Base-by-base conservation (phyloP, 1,140 invertebrate species). In the Aphis gossypii region DNA sequence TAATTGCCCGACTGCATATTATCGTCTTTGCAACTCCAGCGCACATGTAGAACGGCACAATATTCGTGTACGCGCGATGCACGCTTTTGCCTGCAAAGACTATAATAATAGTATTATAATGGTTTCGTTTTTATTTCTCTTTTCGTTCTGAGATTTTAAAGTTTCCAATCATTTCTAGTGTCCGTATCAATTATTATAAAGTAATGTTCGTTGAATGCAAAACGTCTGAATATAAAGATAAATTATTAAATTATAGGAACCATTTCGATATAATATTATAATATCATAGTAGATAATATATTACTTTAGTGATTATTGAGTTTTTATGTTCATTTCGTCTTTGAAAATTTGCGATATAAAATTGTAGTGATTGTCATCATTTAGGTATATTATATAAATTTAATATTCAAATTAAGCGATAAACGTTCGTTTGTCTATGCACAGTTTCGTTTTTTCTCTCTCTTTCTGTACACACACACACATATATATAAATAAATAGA, bases 21-120 rank as follows among this genome's bases (percentile, higher is more conserved):
- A 68, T 68, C 48, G 54, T 48, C 83, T 25, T 86, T 86, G 23
- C 84, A 20, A 92, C 56, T 92, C 20, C 44, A 92, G n/a, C 91
- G 91, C 91, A 83, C 91, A 92, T 92, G 91, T 92, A 92, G 91
- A 54, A 6, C 91, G 23, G n/a, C 44, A 44, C 38, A 38, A 83
- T 82, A 83, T 51, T 51, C 48, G 2, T 14, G 48, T 51, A 20
- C 48, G 1, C 44, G 30, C 44, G n/a, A 76, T 48, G n/a, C 87
- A 35, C 14, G 35, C 23, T 87, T 87, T 48, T 87, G 30, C 4
- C 30, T 5, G n/a, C n/a, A n/a, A 86, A 68, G 30, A 68, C 30
- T 68, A 56, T 35, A 30, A 68, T n/a, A 11, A 54, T 54, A 56
- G 11, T 68, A n/a, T n/a, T 38, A 8, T 84, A 84, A 41, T 38